These are phyloP conservation scores for Monopis laevigella DNA, from an alignment of 2,888 invertebrate species.

Conservation along the genomic window DNA sequence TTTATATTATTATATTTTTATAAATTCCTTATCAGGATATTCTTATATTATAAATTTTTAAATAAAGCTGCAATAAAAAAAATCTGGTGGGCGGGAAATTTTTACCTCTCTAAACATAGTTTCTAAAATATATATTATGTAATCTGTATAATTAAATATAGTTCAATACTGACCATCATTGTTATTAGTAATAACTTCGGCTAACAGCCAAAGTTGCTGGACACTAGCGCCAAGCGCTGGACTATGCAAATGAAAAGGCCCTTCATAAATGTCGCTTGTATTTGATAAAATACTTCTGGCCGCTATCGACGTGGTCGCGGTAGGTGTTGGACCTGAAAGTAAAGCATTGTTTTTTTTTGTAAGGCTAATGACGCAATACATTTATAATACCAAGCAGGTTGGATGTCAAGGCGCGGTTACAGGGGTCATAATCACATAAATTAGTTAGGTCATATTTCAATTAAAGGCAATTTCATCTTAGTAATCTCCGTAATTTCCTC, in stretches of 20 bases:
- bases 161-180: slow-evolving; percentile 76
- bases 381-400: neutral
- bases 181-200: slow-evolving; percentile 83
- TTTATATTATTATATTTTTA: no score
- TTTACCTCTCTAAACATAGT: no score
- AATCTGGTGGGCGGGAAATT: no score
- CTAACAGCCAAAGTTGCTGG: slow-evolving; percentile 94
- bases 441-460: no score
- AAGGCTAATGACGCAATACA: neutral
- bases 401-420: neutral
- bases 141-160: neutral
- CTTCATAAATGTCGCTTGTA: slow-evolving; percentile 72
- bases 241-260: slow-evolving; percentile 88
- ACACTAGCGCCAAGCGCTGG: slow-evolving; percentile 88
- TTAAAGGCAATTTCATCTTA: no score
- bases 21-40: no score
- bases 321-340: slow-evolving; percentile 77
- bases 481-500: no score
- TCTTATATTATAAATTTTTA: no score
- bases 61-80: no score
- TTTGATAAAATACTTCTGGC: slow-evolving; percentile 67
- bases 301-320: slow-evolving; percentile 71
- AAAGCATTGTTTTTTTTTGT: neutral
- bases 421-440: no score
- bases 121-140: no score